These are phyloP conservation scores for Perizoma affinitatum DNA, from an alignment of 2,888 invertebrate genomes.

Conservation along the genomic window DNA sequence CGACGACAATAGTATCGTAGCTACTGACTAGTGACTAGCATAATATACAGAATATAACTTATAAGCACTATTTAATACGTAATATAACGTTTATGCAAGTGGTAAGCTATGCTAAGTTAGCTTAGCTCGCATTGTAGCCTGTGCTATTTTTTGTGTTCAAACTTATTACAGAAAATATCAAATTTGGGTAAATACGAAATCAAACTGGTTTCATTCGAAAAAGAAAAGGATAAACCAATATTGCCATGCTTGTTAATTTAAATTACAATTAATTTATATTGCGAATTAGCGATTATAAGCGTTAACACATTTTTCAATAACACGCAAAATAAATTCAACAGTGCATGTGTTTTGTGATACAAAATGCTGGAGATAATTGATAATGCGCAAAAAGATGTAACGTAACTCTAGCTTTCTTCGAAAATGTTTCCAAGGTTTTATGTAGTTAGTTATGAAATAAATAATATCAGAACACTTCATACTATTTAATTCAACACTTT, in stretches of 20 bases:
- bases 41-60: too few species aligned
- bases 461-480: background rate
- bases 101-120: too few species aligned
- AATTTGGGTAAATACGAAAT: background rate
- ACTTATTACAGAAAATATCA: too few species aligned
- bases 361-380: constrained; percentile 62
- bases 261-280: constrained; percentile 49
- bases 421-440: background rate
- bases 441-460: background rate
- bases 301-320: constrained; percentile 52
- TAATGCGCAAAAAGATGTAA: constrained; percentile 52
- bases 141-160: too few species aligned
- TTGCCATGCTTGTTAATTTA: constrained; percentile 33
- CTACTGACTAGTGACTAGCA: too few species aligned
- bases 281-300: constrained; percentile 52
- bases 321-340: constrained; percentile 11
- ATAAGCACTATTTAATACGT: too few species aligned
- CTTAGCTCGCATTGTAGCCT: too few species aligned
- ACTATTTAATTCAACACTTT: too few species aligned
- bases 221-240: constrained; percentile 12
- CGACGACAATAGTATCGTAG: too few species aligned
- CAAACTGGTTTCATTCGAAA: constrained; percentile 20
- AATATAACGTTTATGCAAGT: too few species aligned
- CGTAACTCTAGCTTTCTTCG: constrained; percentile 53
- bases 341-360: constrained; percentile 52